A percentile compares a stretch with the other conserved stretches of the same genome.
Evolutionary conservation across 1,140 invertebrate species (phyloP).

Genomic region (Pseudomyrmex flavicornis): DNA sequence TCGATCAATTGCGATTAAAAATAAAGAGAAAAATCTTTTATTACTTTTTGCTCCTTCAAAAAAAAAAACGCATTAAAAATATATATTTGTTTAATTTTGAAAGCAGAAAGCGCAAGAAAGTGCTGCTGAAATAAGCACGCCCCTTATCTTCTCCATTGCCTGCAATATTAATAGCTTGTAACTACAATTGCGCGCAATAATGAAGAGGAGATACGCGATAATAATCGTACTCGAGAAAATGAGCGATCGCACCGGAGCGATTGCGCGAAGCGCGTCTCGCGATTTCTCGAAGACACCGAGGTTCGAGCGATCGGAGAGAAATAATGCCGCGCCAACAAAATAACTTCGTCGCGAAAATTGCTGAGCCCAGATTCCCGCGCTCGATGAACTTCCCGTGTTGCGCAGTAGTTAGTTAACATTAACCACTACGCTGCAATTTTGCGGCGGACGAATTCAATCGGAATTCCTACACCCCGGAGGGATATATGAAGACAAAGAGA

Average conservation of each 20-base stretch:
- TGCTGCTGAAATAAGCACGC: not conserved
- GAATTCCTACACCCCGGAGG: slow-evolving; percentile 22
- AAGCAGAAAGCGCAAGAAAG: not conserved
- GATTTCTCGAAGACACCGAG: slow-evolving; percentile 43
- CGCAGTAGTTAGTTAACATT: slow-evolving; percentile 62
- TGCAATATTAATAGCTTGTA: slow-evolving; percentile 1
- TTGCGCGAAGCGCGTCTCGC: slow-evolving; percentile 42
- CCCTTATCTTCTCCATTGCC: not conserved
- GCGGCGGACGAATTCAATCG: slow-evolving; percentile 44
- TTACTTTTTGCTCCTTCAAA: not conserved
- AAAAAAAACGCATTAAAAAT: not conserved
- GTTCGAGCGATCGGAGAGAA: slow-evolving; percentile 7
- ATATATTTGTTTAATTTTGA: not conserved
- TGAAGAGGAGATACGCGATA: not conserved
- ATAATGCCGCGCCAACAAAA: slow-evolving; percentile 62
- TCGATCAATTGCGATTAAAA: no score
- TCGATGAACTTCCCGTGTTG: slow-evolving; percentile 53
- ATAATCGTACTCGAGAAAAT: slow-evolving; percentile 42
- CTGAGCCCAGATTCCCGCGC: slow-evolving; percentile 42
- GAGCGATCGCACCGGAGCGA: slow-evolving; percentile 48
- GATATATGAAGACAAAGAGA: no score
- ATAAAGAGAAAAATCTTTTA: no score
- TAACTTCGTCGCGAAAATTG: slow-evolving; percentile 67
- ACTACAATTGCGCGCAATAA: not conserved
- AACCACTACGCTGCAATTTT: slow-evolving; percentile 49